Percentiles rank a stretch among this genome's conserved stretches.
Conservation (phyloP, 2,113 vertebrate species). For the Macaca fascicularis region DNA sequence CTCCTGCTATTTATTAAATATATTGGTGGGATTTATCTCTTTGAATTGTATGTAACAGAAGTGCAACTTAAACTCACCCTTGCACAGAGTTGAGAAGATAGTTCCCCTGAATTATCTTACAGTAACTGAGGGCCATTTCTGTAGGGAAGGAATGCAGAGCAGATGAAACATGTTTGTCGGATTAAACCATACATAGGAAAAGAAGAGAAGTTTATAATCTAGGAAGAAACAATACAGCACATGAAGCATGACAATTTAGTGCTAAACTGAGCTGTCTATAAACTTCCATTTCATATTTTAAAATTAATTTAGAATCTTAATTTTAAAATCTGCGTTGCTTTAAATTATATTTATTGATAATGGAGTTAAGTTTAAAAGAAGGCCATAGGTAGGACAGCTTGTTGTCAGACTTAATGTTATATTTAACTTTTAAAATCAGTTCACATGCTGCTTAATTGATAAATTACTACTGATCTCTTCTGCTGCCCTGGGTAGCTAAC, state of each 20-base stretch:
- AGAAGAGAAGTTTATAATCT: not conserved
- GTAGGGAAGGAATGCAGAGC: not conserved
- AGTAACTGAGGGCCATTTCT: not conserved
- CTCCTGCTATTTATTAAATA: not conserved
- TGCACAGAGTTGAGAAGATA: not conserved
- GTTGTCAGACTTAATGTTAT: not conserved
- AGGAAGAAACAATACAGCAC: not conserved
- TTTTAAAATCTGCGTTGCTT: not conserved
- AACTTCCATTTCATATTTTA: not conserved
- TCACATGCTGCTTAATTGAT: not conserved
- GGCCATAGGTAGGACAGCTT: not conserved
- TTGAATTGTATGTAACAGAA: not conserved
- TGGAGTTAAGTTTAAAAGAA: slow-evolving; percentile 1
- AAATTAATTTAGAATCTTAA: slow-evolving; percentile 2
- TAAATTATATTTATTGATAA: not conserved
- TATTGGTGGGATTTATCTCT: not conserved
- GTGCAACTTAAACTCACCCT: not conserved
- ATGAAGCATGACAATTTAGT: not conserved
- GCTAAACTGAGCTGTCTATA: not conserved
- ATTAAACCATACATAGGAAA: not conserved
- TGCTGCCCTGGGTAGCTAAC: not conserved
- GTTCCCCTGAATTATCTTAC: not conserved
- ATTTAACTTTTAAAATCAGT: not conserved
- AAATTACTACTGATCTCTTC: not conserved
- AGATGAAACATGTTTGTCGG: not conserved